Evolutionary conservation across 2,888 invertebrate species (phyloP), one percentile per base, ranked within the genome.

Genomic region (Troides oblongomaculatus): DNA sequence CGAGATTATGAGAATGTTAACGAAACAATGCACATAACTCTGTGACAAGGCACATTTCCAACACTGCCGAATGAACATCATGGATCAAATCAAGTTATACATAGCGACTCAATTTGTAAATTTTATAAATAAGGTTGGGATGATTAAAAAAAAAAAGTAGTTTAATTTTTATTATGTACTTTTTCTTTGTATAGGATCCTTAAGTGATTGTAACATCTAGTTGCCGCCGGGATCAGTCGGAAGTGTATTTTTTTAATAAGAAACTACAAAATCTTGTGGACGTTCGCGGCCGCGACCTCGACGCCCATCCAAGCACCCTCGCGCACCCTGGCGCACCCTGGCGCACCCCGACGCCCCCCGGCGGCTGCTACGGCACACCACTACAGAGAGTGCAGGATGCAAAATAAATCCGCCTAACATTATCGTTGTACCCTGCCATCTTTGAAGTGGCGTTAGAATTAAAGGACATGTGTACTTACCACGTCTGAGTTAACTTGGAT

Each of bases 21-120:
- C 75, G 76, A 79, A 77, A 79, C 78, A 79, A 81, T 80, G 84
- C 87, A 83, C 86, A 10, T 7, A 7, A 39, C 39, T 10, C 84
- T 85, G 86, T 87, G 87, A 90, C 93, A 92, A 93, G 93, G 93
- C 93, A 93, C 93, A 93, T 93, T 90, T 93, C 93, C 89, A 92
- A 82, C 91, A 92, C 90, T 91, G 93, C 92, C 93, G 90, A 90
- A 85, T 86, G 82, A 82, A 83, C 82, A 85, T 82, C 83, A 84
- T 80, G 80, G 78, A 80, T 79, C 76, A 83, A 82, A 84, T 56
- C 43, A 69, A 62, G 62, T 66, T 66, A 82, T 79, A 78, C 80
- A 83, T 83, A 81, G 79, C 79, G 85, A 86, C 81, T 84, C 86
- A 84, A 84, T 87, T 86, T 90, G 90, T 90, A 90, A 83, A 86